These are phyloP conservation scores for Pterois miles DNA, from an alignment of 2,797 vertebrate species.

Conservation along the genomic window DNA sequence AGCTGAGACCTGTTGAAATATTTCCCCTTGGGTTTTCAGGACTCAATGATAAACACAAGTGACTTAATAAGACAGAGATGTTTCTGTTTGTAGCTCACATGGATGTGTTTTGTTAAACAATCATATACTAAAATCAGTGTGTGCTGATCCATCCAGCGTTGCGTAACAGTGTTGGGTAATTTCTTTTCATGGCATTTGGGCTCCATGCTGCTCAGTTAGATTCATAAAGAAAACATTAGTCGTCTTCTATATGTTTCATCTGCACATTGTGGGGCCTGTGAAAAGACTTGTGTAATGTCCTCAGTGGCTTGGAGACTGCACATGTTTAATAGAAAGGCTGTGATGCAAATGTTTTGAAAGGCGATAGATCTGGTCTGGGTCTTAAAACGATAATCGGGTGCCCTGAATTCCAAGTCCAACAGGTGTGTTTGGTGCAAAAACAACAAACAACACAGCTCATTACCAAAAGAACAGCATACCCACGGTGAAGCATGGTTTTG, in stretches of 20 bases:
- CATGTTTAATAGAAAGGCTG: too few relatives aligned
- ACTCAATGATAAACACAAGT: neutral
- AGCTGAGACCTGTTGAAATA: neutral
- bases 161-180: neutral
- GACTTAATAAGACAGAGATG: neutral
- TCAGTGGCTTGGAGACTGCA: too few relatives aligned
- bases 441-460: too few relatives aligned
- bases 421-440: too few relatives aligned
- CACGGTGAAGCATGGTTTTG: too few relatives aligned
- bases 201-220: neutral
- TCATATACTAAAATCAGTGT: neutral
- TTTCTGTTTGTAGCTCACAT: neutral
- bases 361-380: too few relatives aligned
- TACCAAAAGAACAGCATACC: too few relatives aligned
- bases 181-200: too few relatives aligned
- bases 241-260: neutral
- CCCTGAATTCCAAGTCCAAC: too few relatives aligned
- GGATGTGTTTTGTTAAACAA: neutral
- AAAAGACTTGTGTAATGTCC: too few relatives aligned
- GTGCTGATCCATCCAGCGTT: neutral
- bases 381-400: too few relatives aligned
- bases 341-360: too few relatives aligned
- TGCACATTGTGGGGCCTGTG: neutral
- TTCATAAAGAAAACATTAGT: neutral
- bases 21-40: neutral